Conservation (phyloP, 2,113 vertebrate species). For the Megaceryle maxima region DNA sequence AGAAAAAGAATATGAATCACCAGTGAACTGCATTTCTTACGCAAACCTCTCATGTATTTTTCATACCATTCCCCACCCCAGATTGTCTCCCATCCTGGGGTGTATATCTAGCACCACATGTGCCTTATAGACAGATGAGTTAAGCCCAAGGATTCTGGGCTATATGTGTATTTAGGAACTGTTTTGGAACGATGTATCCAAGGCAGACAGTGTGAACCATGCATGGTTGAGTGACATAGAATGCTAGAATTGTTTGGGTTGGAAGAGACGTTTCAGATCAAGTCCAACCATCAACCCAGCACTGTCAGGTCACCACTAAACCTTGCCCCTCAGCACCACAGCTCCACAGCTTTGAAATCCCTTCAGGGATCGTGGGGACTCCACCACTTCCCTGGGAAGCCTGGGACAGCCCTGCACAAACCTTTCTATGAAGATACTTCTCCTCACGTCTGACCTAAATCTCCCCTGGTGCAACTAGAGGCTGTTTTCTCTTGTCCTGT, state of each 20-base stretch:
- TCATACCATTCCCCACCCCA: constrained; percentile 18
- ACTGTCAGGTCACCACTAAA: background rate
- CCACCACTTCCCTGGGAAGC: background rate
- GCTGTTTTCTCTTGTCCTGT: background rate
- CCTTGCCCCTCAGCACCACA: background rate
- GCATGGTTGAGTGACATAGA: background rate
- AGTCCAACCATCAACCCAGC: background rate
- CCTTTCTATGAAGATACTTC: too few species aligned
- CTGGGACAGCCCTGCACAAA: background rate
- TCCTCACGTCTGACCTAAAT: background rate
- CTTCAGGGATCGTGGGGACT: background rate
- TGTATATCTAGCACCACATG: background rate
- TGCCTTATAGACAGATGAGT: background rate
- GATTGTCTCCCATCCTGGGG: background rate
- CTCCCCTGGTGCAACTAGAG: background rate
- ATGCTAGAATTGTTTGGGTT: background rate
- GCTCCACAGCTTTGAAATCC: background rate
- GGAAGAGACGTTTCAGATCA: background rate
- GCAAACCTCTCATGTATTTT: constrained; percentile 51
- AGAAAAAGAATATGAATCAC: background rate
- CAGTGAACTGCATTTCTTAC: constrained; percentile 1
- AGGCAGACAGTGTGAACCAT: background rate
- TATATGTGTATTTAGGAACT: background rate
- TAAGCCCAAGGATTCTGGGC: background rate
- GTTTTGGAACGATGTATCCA: background rate